A percentile compares a stretch with the other conserved stretches of the same genome.
Evolutionary conservation across 1,140 invertebrate species (phyloP).

Genomic region (Scaptodrosophila lebanonensis): DNA sequence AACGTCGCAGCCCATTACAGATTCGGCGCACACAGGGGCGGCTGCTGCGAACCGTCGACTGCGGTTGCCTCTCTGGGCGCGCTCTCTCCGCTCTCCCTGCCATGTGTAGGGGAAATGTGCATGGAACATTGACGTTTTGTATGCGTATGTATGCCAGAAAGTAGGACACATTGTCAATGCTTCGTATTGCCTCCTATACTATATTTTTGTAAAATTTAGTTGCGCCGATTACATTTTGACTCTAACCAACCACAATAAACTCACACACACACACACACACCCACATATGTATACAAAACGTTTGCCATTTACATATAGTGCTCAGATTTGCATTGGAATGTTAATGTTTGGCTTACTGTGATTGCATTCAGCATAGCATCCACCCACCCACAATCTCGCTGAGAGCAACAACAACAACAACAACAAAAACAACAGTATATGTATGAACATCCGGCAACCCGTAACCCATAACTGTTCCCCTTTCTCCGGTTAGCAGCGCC

Average conservation of each 20-base stretch:
- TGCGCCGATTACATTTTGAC: too few species aligned
- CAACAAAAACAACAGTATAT: too few species aligned
- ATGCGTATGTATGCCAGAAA: conserved; percentile 48
- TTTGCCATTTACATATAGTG: conserved; percentile 30
- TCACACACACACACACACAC: neutral
- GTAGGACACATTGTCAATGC: conserved; percentile 59
- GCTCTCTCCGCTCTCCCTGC: neutral
- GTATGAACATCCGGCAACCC: too few species aligned
- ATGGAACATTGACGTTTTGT: too few species aligned
- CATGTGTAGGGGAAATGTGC: conserved; percentile 49
- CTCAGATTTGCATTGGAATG: conserved; percentile 37
- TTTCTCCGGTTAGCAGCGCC: conserved; percentile 1
- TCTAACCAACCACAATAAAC: too few species aligned
- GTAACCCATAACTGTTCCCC: too few species aligned
- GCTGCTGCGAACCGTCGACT: too few species aligned
- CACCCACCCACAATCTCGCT: neutral
- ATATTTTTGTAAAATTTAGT: too few species aligned
- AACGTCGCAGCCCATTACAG: too few species aligned
- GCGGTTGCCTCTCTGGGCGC: conserved; percentile 14
- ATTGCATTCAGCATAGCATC: conserved; percentile 10
- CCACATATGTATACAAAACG: neutral
- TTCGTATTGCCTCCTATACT: neutral
- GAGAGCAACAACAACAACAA: too few species aligned
- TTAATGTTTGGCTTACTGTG: conserved; percentile 37
- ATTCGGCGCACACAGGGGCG: neutral